Conservation (phyloP, 2,888 invertebrate genomes). For the Cheilosia vernalis region DNA sequence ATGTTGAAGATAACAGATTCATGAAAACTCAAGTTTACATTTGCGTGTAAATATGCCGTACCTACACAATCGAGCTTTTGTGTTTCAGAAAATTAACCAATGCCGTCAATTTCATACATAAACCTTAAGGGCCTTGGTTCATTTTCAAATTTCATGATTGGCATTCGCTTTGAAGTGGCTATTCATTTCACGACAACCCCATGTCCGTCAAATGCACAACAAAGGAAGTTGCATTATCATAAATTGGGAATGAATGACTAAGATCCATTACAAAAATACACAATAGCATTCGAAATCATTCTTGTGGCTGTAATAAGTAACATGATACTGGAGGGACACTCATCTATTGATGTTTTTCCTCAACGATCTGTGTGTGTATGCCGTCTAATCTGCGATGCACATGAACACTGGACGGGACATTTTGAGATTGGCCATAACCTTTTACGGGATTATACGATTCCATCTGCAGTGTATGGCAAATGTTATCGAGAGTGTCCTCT, state of each 20-base stretch:
- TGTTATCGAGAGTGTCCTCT: constrained; percentile 1
- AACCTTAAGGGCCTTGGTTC: too few species aligned
- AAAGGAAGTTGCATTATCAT: constrained; percentile 6
- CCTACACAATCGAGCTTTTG: too few species aligned
- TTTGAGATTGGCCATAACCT: constrained; percentile 19
- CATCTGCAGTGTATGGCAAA: constrained; percentile 19
- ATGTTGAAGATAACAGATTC: too few species aligned
- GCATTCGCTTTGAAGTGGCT: neutral
- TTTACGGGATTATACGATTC: constrained; percentile 20
- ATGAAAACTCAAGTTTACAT: too few species aligned
- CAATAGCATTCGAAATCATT: neutral
- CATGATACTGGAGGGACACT: neutral
- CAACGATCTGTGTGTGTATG: neutral
- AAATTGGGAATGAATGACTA: neutral
- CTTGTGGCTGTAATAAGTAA: neutral
- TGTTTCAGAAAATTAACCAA: too few species aligned
- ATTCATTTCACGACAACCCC: neutral
- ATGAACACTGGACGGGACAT: neutral
- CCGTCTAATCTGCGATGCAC: constrained; percentile 1
- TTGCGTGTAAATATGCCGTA: too few species aligned
- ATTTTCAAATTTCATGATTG: neutral
- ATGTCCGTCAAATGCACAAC: neutral
- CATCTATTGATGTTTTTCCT: constrained; percentile 5
- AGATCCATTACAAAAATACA: neutral
- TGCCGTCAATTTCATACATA: too few species aligned